Conservation (phyloP, 2,113 vertebrate genomes). For the Myiagra hebetior region DNA sequence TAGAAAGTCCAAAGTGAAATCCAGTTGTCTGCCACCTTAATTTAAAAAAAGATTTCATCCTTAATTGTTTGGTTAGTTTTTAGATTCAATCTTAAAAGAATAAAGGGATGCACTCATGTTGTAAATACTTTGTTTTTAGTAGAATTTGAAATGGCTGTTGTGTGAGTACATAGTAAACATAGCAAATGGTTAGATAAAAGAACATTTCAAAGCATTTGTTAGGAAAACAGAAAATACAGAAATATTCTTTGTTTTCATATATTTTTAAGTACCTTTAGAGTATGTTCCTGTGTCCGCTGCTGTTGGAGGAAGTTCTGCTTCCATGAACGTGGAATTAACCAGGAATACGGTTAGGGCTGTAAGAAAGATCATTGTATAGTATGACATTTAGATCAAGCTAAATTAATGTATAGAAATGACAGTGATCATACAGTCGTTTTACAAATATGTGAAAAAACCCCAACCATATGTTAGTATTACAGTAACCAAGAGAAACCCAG, state of each 20-base stretch:
- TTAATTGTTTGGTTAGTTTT: background rate
- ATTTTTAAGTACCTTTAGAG: background rate
- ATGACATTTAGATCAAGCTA: background rate
- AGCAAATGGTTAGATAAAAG: background rate
- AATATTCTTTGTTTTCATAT: background rate
- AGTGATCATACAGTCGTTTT: background rate
- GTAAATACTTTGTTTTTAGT: background rate
- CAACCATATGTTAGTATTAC: background rate
- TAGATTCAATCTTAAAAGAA: background rate
- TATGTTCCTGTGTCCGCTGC: background rate
- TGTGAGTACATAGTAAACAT: background rate
- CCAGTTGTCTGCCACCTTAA: background rate
- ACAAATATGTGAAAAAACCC: accelerated
- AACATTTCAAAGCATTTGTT: background rate
- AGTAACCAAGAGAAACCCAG: background rate
- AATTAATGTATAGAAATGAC: background rate
- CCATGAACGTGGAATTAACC: background rate
- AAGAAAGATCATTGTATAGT: background rate
- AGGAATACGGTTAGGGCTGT: background rate
- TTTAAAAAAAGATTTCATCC: background rate
- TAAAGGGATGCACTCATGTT: background rate
- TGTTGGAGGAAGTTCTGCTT: background rate
- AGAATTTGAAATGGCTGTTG: background rate
- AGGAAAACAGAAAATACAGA: background rate
- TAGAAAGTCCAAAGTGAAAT: background rate